A percentile compares a stretch with the other conserved stretches of the same genome.
phyloP scores from a whole-genome alignment of 1,140 invertebrate species.

The Zaprionus ornatus region DNA sequence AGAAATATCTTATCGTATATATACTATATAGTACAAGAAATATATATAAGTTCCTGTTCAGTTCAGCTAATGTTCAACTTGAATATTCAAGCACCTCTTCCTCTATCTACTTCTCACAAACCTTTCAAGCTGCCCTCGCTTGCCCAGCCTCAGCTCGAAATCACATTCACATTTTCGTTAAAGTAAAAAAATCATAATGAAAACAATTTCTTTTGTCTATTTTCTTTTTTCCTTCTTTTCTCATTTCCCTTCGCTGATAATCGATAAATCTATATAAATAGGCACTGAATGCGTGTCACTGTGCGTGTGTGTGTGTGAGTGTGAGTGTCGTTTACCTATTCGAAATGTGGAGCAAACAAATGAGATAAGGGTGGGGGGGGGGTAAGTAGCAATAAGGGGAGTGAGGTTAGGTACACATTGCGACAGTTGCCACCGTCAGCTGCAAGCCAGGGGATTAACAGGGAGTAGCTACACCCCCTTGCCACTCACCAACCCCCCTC shows the following conservation, averaged over 20 bases:
- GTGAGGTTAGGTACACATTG: constrained; percentile 46
- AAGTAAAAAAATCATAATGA: constrained; percentile 35
- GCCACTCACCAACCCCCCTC: not conserved
- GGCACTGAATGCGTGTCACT: not conserved
- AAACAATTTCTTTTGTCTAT: constrained; percentile 69
- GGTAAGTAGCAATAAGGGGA: not conserved
- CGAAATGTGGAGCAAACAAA: constrained; percentile 47
- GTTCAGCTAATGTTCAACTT: not conserved
- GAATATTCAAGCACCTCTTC: no score
- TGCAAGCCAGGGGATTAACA: constrained; percentile 42
- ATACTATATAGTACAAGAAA: no score
- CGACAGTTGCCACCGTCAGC: constrained; percentile 58
- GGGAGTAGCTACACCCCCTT: constrained; percentile 12
- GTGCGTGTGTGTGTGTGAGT: not conserved
- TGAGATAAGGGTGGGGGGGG: constrained; percentile 14
- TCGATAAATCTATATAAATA: constrained; percentile 64
- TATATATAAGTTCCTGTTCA: not conserved
- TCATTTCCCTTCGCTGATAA: constrained; percentile 59
- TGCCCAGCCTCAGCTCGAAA: constrained; percentile 4
- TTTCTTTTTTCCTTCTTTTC: constrained; percentile 20
- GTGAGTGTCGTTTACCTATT: not conserved
- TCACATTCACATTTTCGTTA: constrained; percentile 28
- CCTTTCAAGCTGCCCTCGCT: constrained; percentile 10
- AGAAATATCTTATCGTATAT: not conserved
- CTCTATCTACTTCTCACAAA: not conserved